Conservation (phyloP, 2,113 vertebrate genomes). For the Vicugna pacos region DNA sequence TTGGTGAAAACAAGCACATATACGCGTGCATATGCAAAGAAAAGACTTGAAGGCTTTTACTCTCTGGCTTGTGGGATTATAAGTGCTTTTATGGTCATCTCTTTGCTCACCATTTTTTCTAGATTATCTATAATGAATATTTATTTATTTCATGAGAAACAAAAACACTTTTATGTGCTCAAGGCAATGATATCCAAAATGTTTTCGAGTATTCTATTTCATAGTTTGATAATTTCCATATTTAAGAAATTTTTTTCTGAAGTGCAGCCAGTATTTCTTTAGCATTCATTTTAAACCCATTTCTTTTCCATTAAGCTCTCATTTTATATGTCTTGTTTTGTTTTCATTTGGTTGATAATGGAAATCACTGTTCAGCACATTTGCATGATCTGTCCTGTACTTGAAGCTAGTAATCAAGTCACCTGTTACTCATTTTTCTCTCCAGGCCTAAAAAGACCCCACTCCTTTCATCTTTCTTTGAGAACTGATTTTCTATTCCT, state of each 20-base stretch:
- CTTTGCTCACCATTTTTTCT: neutral
- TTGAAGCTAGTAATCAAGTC: conserved; percentile 33
- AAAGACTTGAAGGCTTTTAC: neutral
- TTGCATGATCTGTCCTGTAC: neutral
- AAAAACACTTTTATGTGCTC: conserved; percentile 27
- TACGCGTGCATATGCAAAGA: neutral
- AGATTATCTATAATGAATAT: neutral
- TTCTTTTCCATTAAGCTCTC: conserved; percentile 36
- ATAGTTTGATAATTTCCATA: neutral
- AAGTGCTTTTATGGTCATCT: neutral
- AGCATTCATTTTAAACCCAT: neutral
- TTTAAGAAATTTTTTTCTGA: neutral
- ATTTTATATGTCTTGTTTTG: conserved; percentile 31
- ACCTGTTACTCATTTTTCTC: conserved; percentile 25
- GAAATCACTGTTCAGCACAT: neutral
- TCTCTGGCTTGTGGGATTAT: neutral
- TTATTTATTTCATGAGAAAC: conserved; percentile 36
- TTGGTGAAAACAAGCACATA: neutral
- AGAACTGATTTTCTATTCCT: conserved; percentile 24
- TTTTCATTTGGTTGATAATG: conserved; percentile 18
- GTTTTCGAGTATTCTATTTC: neutral
- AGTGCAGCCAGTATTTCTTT: conserved; percentile 5
- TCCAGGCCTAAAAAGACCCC: neutral
- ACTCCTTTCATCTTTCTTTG: conserved; percentile 68
- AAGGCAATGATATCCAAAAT: neutral